Percentiles rank a stretch among this genome's conserved stretches.
Conservation (phyloP, 1,140 invertebrate species). For the Scaptomyza pallida region DNA sequence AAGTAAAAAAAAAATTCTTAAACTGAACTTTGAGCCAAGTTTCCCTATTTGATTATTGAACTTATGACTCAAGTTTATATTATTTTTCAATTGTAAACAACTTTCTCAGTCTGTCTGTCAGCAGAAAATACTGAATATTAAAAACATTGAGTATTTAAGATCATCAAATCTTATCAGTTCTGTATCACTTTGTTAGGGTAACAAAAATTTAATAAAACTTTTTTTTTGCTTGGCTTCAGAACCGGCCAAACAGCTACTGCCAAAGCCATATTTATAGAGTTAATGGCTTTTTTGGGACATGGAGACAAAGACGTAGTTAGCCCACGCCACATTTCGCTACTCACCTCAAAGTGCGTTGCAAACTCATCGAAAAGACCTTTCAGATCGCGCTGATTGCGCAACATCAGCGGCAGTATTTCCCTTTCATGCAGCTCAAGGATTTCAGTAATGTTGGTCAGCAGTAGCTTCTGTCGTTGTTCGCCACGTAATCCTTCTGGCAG, state of each 20-base stretch:
- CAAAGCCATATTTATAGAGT: conserved; percentile 10
- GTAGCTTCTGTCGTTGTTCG: conserved; percentile 45
- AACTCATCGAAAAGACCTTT: conserved; percentile 80
- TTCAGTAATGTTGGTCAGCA: conserved; percentile 70
- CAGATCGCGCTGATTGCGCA: conserved; percentile 76
- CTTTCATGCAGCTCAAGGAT: conserved; percentile 75
- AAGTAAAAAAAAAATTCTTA: not conserved
- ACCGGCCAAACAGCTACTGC: conserved; percentile 17
- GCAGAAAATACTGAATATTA: no score
- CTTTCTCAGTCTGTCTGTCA: not conserved
- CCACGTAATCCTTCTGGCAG: conserved; percentile 67
- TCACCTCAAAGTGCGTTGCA: conserved; percentile 73
- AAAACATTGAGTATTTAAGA: no score
- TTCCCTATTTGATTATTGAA: no score
- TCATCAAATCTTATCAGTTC: no score
- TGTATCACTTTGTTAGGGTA: not conserved
- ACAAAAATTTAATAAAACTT: no score
- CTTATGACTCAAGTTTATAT: not conserved
- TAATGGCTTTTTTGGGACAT: conserved; percentile 4
- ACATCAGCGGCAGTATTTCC: conserved; percentile 75
- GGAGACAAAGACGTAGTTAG: not conserved
- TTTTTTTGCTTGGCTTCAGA: not conserved
- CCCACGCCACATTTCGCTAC: conserved; percentile 10
- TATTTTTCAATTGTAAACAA: no score
- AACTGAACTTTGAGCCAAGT: not conserved